Evolutionary conservation across 2,113 vertebrate species (phyloP).

Genomic region (Tursiops truncatus): DNA sequence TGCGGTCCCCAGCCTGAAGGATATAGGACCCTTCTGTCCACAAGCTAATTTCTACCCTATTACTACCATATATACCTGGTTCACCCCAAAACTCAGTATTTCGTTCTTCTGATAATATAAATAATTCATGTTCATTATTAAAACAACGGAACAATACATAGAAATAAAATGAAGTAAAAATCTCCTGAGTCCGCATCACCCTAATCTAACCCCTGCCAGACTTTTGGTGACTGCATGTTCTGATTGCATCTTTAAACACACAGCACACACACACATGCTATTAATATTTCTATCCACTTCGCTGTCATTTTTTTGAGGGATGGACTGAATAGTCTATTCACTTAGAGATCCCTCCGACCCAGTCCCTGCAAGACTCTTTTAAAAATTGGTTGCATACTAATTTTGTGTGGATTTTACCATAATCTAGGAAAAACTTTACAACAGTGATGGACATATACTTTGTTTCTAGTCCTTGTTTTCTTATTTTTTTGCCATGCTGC

Average conservation of each 20-base stretch:
- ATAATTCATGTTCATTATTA: not conserved
- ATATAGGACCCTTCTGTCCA: accelerated
- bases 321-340: not conserved
- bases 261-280: not conserved
- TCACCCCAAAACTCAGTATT: not conserved
- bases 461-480: too few relatives aligned
- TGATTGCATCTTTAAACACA: not conserved
- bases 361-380: not conserved
- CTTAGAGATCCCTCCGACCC: not conserved
- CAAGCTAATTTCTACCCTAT: accelerated
- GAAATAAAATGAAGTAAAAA: not conserved
- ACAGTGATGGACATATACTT: accelerated
- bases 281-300: too few relatives aligned
- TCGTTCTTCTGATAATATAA: not conserved
- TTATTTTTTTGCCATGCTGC: accelerated
- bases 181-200: not conserved
- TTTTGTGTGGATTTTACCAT: too few relatives aligned
- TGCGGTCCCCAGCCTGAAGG: accelerated
- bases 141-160: not conserved
- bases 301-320: accelerated
- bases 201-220: accelerated
- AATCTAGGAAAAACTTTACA: not conserved
- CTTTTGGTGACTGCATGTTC: not conserved
- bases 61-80: accelerated
- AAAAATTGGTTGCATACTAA: not conserved